Base-by-base conservation (phyloP, 2,888 invertebrate genomes). In the Tetanocera ferruginea region DNA sequence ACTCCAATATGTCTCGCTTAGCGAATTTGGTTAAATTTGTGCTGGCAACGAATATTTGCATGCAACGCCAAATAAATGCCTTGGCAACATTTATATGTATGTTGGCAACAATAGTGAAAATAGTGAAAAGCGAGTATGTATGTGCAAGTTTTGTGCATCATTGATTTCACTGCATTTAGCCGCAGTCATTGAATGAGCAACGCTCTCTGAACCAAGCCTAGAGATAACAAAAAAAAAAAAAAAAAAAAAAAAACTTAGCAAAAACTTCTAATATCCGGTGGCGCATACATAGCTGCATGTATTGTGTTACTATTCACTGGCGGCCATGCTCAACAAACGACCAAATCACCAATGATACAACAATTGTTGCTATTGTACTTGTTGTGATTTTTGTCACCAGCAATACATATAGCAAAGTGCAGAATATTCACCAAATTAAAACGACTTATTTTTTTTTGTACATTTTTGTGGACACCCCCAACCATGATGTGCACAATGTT, bases 181-280 rank as follows among this genome's bases (percentile, higher is more conserved):
- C 43, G 43, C 43, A 43, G 14, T 43, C 43, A 43, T 14, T 43
- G 43, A 43, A 43, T 43, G 43, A 43, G 43, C 43, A 11, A 43
- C n/a, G n/a, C 43, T n/a, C n/a, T 23, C 57, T 28, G 57, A 60
- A 23, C 19, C 57, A 28, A 60, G 25, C 57, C 57, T 60, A 60
- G 23, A 8, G 19, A 2, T 1, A 14, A 14, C 43, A 43, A 43
- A 43, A 43, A 5, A 6, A 2, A 2, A 3, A 2, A 11, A 11
- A 11, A 43, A 43, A 11, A 43, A 43, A 11, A 43, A 11, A 43
- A 43, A 14, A 37, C 8, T 37, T 43, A 43, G 2, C 11, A 9
- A 19, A 37, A 67, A 67, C 6, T 67, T 67, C 37, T 19, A 19
- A 67, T 37, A 67, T 67, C 43, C 67, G 67, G 14, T 67, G 67